Evolutionary conservation across 2,888 invertebrate genomes (phyloP).

Genomic region (Seira ritae): DNA sequence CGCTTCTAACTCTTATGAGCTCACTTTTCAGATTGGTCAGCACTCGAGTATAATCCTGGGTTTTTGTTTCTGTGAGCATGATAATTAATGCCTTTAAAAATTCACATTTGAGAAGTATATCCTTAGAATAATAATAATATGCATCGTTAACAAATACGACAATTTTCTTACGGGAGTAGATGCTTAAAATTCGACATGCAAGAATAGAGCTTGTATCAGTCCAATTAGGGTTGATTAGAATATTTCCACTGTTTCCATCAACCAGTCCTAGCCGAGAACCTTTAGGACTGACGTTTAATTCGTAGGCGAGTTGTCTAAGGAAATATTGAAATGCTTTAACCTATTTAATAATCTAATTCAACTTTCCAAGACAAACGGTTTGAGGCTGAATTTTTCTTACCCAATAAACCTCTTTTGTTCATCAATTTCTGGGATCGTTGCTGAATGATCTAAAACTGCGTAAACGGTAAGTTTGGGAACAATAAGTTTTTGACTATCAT

Average conservation of each 20-base stretch:
- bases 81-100: too few species aligned
- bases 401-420: slow-evolving; percentile 67
- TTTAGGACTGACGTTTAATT: slow-evolving; percentile 61
- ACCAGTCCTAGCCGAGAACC: slow-evolving; percentile 70
- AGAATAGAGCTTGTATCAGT: slow-evolving; percentile 66
- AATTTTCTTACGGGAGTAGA: too few species aligned
- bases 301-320: slow-evolving; percentile 65
- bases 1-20: slow-evolving; percentile 44
- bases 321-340: slow-evolving; percentile 21
- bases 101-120: too few species aligned
- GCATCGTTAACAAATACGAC: too few species aligned
- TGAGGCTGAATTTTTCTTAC: slow-evolving; percentile 62
- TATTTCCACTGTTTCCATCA: slow-evolving; percentile 66
- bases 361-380: too few species aligned
- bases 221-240: slow-evolving; percentile 68
- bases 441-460: slow-evolving; percentile 68
- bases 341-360: neutral
- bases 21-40: slow-evolving; percentile 49
- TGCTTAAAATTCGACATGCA: slow-evolving; percentile 62
- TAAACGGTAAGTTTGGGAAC: slow-evolving; percentile 62
- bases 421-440: slow-evolving; percentile 44
- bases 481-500: slow-evolving; percentile 56
- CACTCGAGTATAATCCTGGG: slow-evolving; percentile 38
- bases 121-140: too few species aligned
- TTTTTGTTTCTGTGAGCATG: slow-evolving; percentile 36